A percentile compares a stretch with the other conserved stretches of the same genome.
Evolutionary conservation across 2,797 vertebrate species (phyloP).

Genomic region (Tokudaia muenninki): DNA sequence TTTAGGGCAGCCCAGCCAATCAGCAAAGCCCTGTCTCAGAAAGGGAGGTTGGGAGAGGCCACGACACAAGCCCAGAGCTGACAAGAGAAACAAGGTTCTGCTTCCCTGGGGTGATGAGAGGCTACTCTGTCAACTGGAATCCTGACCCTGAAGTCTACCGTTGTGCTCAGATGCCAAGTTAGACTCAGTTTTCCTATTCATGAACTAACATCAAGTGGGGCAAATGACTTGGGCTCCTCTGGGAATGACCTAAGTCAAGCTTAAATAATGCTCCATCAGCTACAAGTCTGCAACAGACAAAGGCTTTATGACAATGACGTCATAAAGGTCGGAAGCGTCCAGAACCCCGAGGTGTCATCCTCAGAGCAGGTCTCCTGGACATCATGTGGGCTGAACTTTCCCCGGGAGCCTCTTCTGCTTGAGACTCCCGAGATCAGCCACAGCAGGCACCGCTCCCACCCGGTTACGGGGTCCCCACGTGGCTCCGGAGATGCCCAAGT

Average conservation of each 20-base stretch:
- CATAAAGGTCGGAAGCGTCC: slow-evolving; percentile 53
- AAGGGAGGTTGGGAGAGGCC: neutral
- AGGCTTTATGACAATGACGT: neutral
- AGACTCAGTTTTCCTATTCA: neutral
- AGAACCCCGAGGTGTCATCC: slow-evolving; percentile 49
- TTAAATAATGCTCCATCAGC: neutral
- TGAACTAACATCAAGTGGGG: neutral
- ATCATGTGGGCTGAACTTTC: neutral
- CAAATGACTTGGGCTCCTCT: neutral
- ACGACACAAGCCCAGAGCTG: neutral
- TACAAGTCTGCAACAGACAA: neutral
- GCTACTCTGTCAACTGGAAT: neutral
- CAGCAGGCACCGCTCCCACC: neutral
- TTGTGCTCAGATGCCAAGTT: neutral
- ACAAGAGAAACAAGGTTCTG: no score
- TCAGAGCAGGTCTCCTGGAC: neutral
- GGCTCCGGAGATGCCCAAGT: slow-evolving; percentile 53
- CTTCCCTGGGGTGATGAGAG: neutral
- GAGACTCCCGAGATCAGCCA: neutral
- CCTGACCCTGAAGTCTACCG: neutral
- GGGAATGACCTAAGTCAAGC: neutral
- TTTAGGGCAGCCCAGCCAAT: neutral
- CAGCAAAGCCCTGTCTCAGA: neutral
- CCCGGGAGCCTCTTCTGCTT: fast-evolving
- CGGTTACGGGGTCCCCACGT: neutral